Evolutionary conservation across 2,113 vertebrate genomes (phyloP).

Genomic region (Poeciliopsis turrubarensis): DNA sequence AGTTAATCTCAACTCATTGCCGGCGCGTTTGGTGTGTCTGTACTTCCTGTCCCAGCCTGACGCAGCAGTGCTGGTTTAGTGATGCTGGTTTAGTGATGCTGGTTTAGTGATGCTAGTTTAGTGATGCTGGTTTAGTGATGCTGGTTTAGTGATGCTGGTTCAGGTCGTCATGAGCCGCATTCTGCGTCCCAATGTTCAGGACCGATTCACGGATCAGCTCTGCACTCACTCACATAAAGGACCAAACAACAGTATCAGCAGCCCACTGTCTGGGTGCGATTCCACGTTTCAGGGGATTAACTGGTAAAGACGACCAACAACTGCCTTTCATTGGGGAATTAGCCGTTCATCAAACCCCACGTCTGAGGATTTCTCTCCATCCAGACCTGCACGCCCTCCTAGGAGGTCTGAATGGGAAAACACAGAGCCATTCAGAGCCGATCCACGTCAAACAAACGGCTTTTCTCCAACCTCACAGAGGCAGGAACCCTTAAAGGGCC

Average conservation of each 20-base stretch:
- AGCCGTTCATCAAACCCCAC: slow-evolving; percentile 75
- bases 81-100: slow-evolving; percentile 15
- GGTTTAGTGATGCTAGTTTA: too few relatives aligned
- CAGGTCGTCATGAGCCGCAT: slow-evolving; percentile 12
- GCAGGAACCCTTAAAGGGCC: slow-evolving; percentile 72
- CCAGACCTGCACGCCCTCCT: slow-evolving; percentile 61
- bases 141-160: slow-evolving; percentile 13
- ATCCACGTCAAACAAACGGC: slow-evolving; percentile 75
- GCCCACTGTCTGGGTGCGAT: slow-evolving; percentile 70
- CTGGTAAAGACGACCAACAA: slow-evolving; percentile 78
- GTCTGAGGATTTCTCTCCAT: slow-evolving; percentile 60
- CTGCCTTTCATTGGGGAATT: slow-evolving; percentile 80
- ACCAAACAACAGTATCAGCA: slow-evolving; percentile 58
- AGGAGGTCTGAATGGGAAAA: slow-evolving; percentile 68
- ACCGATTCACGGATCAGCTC: slow-evolving; percentile 30
- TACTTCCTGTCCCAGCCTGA: neutral
- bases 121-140: slow-evolving; percentile 9
- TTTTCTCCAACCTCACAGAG: slow-evolving; percentile 71
- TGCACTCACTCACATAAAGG: slow-evolving; percentile 49
- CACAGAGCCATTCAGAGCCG: slow-evolving; percentile 71
- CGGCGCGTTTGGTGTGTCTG: neutral
- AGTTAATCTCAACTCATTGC: neutral
- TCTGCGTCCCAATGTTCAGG: slow-evolving; percentile 1
- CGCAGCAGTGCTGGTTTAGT: neutral
- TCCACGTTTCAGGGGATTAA: slow-evolving; percentile 78